Percentiles rank a stretch among this genome's conserved stretches.
Conservation (phyloP, 2,797 vertebrate species). For the Avahi laniger region DNA sequence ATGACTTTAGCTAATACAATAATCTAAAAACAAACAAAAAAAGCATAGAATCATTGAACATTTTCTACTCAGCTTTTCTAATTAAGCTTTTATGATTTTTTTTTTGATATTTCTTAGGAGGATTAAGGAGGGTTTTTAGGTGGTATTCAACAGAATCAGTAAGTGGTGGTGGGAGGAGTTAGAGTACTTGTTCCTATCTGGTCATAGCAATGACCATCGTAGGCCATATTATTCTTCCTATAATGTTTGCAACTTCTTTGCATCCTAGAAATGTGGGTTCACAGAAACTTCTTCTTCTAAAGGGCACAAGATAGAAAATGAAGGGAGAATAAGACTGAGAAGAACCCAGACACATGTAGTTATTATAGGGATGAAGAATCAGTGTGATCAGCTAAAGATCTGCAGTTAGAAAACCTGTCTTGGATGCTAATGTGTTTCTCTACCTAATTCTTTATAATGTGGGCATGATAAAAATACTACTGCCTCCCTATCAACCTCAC, state of each 20-base stretch:
- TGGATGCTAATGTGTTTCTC: not conserved
- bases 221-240: not conserved
- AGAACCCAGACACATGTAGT: not conserved
- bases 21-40: constrained; percentile 79
- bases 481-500: not conserved
- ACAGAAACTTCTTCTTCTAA: not conserved
- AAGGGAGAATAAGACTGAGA: not conserved
- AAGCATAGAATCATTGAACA: not conserved
- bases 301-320: not conserved
- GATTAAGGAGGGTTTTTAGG: not conserved
- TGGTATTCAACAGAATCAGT: not conserved
- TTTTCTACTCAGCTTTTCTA: not conserved
- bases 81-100: not conserved
- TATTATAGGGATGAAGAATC: not conserved
- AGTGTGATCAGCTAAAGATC: not conserved
- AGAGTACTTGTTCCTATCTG: not conserved
- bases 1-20: constrained; percentile 86
- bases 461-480: not conserved
- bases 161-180: not conserved
- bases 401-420: constrained; percentile 1
- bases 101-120: not conserved
- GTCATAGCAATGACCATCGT: not conserved
- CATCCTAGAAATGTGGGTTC: not conserved
- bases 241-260: not conserved
- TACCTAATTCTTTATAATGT: not conserved